These are phyloP conservation scores for Hycleus phaleratus DNA, from an alignment of 1,140 invertebrate species.

Conservation along the genomic window DNA sequence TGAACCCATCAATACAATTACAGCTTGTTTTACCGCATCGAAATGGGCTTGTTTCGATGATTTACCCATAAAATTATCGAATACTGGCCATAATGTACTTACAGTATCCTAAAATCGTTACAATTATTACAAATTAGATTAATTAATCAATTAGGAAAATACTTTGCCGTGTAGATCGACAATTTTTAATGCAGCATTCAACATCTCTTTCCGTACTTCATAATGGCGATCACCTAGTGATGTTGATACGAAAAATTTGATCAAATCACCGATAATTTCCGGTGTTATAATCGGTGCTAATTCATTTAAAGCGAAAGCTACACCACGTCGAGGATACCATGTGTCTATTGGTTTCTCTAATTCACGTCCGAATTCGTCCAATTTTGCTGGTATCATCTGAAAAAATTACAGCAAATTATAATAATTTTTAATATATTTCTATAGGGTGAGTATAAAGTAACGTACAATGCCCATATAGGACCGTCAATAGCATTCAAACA, in stretches of 20 bases:
- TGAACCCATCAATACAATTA: slow-evolving; percentile 95
- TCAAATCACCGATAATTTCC: slow-evolving; percentile 59
- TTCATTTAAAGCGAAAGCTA: slow-evolving; percentile 71
- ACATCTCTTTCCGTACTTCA: slow-evolving; percentile 87
- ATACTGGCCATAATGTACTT: slow-evolving; percentile 71
- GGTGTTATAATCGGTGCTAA: slow-evolving; percentile 63
- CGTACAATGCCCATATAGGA: too few relatives aligned
- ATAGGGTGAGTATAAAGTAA: too few relatives aligned
- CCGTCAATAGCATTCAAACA: too few relatives aligned
- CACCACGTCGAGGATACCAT: slow-evolving; percentile 82
- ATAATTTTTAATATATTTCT: too few relatives aligned
- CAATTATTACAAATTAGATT: background rate
- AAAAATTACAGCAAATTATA: too few relatives aligned
- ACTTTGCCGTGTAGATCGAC: slow-evolving; percentile 79
- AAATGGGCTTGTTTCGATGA: slow-evolving; percentile 83
- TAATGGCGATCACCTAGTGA: slow-evolving; percentile 80
- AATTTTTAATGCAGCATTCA: slow-evolving; percentile 83
- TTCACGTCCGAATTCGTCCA: slow-evolving; percentile 88
- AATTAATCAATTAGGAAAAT: background rate
- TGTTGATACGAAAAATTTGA: slow-evolving; percentile 78
- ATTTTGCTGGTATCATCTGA: slow-evolving; percentile 72
- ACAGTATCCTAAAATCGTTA: slow-evolving; percentile 48
- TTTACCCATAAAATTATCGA: slow-evolving; percentile 85
- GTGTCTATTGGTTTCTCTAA: slow-evolving; percentile 76
- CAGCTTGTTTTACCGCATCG: slow-evolving; percentile 89